These are phyloP conservation scores for Dromiciops gliroides DNA, from an alignment of 2,113 vertebrate genomes.

Conservation along the genomic window DNA sequence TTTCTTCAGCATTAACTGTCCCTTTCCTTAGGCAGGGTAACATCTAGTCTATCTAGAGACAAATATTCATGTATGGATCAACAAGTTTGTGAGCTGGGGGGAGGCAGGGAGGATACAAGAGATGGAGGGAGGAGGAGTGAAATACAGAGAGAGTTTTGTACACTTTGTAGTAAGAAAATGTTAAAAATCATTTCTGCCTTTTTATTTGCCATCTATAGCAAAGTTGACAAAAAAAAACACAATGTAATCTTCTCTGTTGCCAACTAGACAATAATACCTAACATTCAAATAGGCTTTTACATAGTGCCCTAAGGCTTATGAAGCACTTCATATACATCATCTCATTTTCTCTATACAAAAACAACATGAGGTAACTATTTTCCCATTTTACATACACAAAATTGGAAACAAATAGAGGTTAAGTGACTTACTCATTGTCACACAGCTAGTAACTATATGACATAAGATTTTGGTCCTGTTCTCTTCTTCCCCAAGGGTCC, in stretches of 20 bases:
- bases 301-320: background rate
- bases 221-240: background rate
- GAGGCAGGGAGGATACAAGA: fast-evolving
- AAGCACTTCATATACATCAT: background rate
- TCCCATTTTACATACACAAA: background rate
- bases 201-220: background rate
- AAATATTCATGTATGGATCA: background rate
- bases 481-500: background rate
- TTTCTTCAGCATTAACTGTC: background rate
- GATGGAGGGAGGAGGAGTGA: background rate
- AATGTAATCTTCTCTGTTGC: background rate
- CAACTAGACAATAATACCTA: background rate
- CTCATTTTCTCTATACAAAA: background rate
- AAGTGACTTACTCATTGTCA: background rate
- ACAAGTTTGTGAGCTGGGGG: background rate
- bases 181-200: background rate
- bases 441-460: background rate
- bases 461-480: background rate
- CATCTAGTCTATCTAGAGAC: background rate
- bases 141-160: background rate
- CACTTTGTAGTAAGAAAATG: background rate
- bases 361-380: background rate
- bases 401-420: background rate
- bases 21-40: background rate
- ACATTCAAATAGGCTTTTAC: background rate